Base-by-base conservation (phyloP, 2,888 invertebrate species). In the Actias luna region DNA sequence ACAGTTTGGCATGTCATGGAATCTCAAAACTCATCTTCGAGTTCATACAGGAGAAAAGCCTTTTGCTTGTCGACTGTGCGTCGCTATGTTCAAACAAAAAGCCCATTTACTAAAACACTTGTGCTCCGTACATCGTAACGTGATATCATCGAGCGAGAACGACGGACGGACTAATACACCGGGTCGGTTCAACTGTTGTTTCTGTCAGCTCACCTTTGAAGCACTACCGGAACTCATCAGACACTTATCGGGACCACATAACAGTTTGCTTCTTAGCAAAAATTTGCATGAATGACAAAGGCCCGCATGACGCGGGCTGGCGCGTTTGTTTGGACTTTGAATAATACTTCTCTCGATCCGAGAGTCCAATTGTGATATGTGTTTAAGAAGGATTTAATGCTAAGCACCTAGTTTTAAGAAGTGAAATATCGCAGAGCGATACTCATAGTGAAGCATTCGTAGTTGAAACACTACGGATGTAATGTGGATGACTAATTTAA, bases 1-100 rank as follows among this genome's bases (percentile, higher is more conserved):
- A 88, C 97, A 97, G 86, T 97, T 97, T 77, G 97, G 97, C 65
- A 97, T 97, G 97, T 97, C 97, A 65, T 97, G 97, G 97, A 97
- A 97, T 93, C 93, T 97, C 78, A 97, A 97, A 86, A 97, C 97
- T 67, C 97, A 97, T 88, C 93, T 97, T 64, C 94, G 97, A 80
- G 97, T 97, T 27, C 97, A 97, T 79, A 97, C 97, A 0, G 97
- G 97, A 65, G 97, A 97, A 76, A 97, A 97, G 83, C 97, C 97
- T 0, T 97, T 97, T 81, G 97, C 97, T 72, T 97, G 97, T 93
- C 94, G 97, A 74, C 94, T 97, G 58, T 97, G 97, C 81, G 97
- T 97, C 65, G 97, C 97, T 63, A 97, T 97, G 97, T 97, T 97
- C 87, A 97, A 97, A 88, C 97, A 97, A 80, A 97, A 97, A 84